Evolutionary conservation across 2,888 invertebrate genomes (phyloP).

Genomic region (Galeruca laticollis): DNA sequence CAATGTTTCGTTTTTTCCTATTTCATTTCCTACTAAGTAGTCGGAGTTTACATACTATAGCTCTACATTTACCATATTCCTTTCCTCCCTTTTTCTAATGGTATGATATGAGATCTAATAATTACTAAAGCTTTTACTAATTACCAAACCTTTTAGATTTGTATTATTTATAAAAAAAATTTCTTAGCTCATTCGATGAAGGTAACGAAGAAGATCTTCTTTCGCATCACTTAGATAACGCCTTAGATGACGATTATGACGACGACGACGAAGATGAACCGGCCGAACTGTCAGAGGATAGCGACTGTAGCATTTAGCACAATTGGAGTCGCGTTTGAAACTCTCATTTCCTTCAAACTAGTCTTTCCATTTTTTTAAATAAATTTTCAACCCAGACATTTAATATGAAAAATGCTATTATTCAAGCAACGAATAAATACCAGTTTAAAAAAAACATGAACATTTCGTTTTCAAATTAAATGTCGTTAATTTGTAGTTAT

Average conservation of each 20-base stretch:
- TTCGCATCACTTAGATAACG: conserved; percentile 74
- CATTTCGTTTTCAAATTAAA: conserved; percentile 12
- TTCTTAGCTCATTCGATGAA: conserved; percentile 78
- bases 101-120: too few relatives aligned
- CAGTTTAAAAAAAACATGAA: not conserved
- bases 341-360: conserved; percentile 44
- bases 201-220: conserved; percentile 75
- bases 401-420: not conserved
- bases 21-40: too few relatives aligned
- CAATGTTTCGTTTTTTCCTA: too few relatives aligned
- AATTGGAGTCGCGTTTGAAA: conserved; percentile 38
- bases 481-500: conserved; percentile 15
- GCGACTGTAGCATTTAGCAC: conserved; percentile 74
- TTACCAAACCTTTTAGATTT: not conserved
- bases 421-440: conserved; percentile 13
- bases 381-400: conserved; percentile 14
- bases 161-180: not conserved
- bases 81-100: too few relatives aligned
- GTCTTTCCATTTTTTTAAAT: too few relatives aligned
- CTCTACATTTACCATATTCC: too few relatives aligned
- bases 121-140: too few relatives aligned
- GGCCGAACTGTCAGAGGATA: conserved; percentile 66
- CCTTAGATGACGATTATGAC: conserved; percentile 66
- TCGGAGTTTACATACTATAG: too few relatives aligned
- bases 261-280: conserved; percentile 53